Conservation (phyloP, 2,113 vertebrate species). For the Calidris pugnax region DNA sequence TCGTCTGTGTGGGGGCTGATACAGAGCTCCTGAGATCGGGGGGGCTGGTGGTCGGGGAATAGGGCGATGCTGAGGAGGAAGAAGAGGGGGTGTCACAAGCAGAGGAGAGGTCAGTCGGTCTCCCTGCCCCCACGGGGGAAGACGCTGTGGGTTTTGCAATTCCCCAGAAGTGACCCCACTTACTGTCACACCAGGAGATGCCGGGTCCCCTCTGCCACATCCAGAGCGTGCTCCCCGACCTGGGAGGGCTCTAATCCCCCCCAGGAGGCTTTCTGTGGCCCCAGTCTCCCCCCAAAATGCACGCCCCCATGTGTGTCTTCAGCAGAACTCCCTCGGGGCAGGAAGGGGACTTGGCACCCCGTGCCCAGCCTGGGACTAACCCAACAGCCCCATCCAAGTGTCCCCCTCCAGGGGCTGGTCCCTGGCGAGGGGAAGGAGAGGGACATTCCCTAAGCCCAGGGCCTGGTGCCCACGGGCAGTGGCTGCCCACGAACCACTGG, state of each 20-base stretch:
- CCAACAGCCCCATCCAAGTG: background rate
- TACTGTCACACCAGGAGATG: background rate
- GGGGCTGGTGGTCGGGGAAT: rapidly evolving
- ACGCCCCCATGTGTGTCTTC: rapidly evolving
- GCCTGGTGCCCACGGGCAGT: background rate
- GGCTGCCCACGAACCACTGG: background rate
- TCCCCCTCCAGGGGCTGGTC: background rate
- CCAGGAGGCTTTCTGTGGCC: background rate
- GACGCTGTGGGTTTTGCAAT: background rate
- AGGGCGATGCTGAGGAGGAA: rapidly evolving
- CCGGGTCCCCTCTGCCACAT: background rate
- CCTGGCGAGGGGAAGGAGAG: rapidly evolving
- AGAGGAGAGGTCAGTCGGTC: background rate
- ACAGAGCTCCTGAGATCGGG: rapidly evolving
- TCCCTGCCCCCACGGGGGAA: rapidly evolving
- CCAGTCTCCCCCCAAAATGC: rapidly evolving
- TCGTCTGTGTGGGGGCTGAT: background rate
- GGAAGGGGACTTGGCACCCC: background rate
- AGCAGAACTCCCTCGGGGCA: background rate
- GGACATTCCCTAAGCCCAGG: background rate
- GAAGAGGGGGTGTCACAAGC: background rate
- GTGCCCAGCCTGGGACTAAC: rapidly evolving
- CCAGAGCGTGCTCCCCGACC: rapidly evolving
- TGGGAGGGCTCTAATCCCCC: background rate
- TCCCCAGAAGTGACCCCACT: background rate